Evolutionary conservation across 2,113 vertebrate species (phyloP).

Genomic region (Microcebus tavaratra): DNA sequence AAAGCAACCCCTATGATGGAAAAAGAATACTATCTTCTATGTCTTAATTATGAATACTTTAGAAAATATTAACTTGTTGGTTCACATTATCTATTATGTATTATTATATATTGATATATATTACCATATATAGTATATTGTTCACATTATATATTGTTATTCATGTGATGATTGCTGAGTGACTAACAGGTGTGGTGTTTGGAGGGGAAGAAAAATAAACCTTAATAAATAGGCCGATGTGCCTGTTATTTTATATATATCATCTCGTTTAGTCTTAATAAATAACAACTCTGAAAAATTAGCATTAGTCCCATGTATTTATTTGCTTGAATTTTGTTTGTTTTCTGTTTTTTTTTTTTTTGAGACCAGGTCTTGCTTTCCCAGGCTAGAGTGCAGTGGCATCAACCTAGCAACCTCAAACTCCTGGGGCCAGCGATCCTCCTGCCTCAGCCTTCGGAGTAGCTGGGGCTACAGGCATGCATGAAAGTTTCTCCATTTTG

Average conservation of each 20-base stretch:
- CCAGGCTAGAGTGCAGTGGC: too few relatives aligned
- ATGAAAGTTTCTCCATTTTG: neutral
- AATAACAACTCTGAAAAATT: neutral
- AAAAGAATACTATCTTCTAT: neutral
- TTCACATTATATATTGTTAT: neutral
- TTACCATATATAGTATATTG: neutral
- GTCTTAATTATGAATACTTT: neutral
- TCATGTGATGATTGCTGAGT: neutral
- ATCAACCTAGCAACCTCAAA: too few relatives aligned
- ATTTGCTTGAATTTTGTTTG: neutral
- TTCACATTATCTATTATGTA: neutral
- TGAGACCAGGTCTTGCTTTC: too few relatives aligned
- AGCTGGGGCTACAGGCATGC: too few relatives aligned
- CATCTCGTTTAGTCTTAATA: neutral
- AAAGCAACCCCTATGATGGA: neutral
- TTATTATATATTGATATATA: neutral
- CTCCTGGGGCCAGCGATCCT: too few relatives aligned
- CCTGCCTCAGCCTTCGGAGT: too few relatives aligned
- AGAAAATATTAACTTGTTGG: neutral
- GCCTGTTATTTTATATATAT: neutral
- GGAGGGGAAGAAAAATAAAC: slow-evolving; percentile 10
- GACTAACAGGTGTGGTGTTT: neutral
- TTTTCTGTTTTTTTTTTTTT: neutral
- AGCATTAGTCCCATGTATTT: neutral
- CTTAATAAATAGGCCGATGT: neutral